Evolutionary conservation across 2,113 vertebrate genomes (phyloP), one percentile per base, ranked within the genome.

Genomic region (Cyprinodon tularosa): DNA sequence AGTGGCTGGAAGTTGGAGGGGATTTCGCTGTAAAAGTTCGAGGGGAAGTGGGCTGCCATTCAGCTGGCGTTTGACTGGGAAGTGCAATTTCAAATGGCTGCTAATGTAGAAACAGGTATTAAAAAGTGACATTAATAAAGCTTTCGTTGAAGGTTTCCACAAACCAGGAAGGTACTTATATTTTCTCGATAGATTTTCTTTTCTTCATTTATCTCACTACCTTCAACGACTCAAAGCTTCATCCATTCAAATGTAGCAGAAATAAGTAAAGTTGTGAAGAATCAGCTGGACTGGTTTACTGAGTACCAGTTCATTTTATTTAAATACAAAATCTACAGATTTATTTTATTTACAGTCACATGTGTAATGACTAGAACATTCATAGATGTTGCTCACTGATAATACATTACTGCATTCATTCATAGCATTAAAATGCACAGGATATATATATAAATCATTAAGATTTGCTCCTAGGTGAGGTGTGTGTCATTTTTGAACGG

Each of bases 401-500:
- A 37, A 62, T 62, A 10, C 44, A 45, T 45, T 45, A 7, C 2
- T 45, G 5, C 5, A 45, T n/a, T n/a, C 8, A 57, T n/a, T 57
- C 14, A n/a, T 57, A 57, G 7, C 6, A 9, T 57, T 57, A n/a
- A 57, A 9, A 57, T 57, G 50, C 10, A 7, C 4, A 53, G 17
- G 5, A 53, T 17, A 20, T 14, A 17, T 14, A 17, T 3, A 6
- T 50, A 17, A 20, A 8, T 5, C 50, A 20, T n/a, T n/a, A 20
- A n/a, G 20, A 57, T 57, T 57, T 2, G 20, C 8, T 57, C 17
- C 50, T 7, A 2, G n/a, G n/a, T 62, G 29, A 37, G 36, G 62
- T 10, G 1, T 66, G 64, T 48, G 13, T 91, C 39, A 92, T 68
- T 86, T 91, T 29, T 84, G 76, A 17, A 78, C 12, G 0, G 82